These are phyloP conservation scores for Ptychochromis oligacanthus DNA, from an alignment of 2,113 vertebrate genomes.

Conservation along the genomic window DNA sequence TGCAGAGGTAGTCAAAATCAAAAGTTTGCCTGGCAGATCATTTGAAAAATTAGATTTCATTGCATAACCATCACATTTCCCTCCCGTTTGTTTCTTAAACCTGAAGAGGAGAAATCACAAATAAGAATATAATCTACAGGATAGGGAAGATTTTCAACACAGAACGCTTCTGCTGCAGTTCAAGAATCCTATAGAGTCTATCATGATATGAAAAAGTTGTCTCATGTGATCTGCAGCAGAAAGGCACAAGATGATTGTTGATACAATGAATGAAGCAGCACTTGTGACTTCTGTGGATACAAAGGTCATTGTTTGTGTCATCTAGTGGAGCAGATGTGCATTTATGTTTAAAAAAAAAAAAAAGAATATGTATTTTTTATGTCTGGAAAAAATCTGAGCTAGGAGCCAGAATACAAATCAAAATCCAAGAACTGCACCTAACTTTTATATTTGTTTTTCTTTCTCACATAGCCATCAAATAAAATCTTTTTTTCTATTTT, in stretches of 20 bases:
- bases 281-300: background rate
- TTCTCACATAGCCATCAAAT: background rate
- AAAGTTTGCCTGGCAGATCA: no score
- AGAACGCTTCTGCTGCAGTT: background rate
- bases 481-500: background rate
- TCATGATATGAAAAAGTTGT: background rate
- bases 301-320: background rate
- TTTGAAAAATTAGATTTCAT: no score
- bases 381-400: background rate
- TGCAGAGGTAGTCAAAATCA: no score
- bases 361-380: background rate
- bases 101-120: no score
- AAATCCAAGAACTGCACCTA: background rate
- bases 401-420: background rate
- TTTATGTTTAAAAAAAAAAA: background rate
- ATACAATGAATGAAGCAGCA: background rate
- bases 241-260: background rate
- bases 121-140: background rate
- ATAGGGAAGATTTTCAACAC: background rate
- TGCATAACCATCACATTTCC: no score
- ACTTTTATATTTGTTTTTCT: background rate
- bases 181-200: background rate
- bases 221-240: background rate
- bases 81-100: no score
- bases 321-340: background rate